These are phyloP conservation scores for Sylvilagus floridanus DNA, from an alignment of 2,797 vertebrate genomes.

Conservation along the genomic window DNA sequence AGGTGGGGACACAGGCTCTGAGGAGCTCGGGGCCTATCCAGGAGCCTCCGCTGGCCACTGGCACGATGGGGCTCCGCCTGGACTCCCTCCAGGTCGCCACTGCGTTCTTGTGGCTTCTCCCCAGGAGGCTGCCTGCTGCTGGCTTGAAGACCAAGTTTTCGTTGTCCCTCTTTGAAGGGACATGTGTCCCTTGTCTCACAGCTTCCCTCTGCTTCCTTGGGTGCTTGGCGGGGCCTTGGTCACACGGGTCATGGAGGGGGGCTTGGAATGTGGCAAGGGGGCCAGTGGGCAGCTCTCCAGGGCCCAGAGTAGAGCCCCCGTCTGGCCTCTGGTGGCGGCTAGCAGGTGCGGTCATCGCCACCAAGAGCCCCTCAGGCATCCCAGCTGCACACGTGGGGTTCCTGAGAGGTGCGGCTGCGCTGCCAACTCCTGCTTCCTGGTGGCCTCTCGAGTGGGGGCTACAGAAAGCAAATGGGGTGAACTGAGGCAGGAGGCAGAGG, in stretches of 20 bases:
- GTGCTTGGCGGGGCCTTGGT: neutral
- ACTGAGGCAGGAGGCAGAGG: neutral
- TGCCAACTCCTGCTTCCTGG: too few species aligned
- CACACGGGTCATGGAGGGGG: neutral
- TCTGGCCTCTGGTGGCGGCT: neutral
- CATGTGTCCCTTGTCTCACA: neutral
- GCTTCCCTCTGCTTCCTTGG: neutral
- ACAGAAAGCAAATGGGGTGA: neutral
- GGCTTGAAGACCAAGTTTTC: neutral
- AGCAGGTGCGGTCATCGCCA: too few species aligned
- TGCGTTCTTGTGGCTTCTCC: neutral
- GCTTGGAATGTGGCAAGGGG: neutral
- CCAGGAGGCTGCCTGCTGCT: neutral
- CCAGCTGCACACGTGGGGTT: neutral
- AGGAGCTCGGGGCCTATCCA: neutral
- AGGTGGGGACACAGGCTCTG: neutral
- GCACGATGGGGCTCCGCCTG: neutral
- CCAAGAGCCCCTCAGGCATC: neutral
- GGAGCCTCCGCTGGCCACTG: neutral
- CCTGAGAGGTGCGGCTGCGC: too few species aligned
- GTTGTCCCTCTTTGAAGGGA: neutral
- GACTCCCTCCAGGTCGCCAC: fast-evolving
- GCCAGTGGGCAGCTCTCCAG: neutral
- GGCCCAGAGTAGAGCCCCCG: neutral
- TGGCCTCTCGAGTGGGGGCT: neutral